Evolutionary conservation across 2,888 invertebrate genomes (phyloP), one percentile per base, ranked within the genome.

Genomic region (Tenthredo notha): DNA sequence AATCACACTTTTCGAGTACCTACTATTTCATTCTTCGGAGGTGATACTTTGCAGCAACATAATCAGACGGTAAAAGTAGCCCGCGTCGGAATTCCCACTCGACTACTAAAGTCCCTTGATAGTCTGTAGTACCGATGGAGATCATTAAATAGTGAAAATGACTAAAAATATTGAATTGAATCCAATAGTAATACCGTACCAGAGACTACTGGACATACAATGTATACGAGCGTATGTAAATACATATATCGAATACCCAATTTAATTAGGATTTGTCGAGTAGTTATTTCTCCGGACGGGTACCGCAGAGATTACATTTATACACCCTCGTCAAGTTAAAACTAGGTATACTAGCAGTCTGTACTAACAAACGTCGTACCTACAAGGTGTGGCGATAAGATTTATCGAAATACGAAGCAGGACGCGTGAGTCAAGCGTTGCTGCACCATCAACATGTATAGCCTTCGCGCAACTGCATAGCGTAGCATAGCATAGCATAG

Each of bases 381-480:
- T 74, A 74, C 40, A 77, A 77, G 77, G 54, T 77, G 54, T 54
- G 77, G 50, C 50, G 77, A 77, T 77, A 54, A 77, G 77, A 54
- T 77, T 50, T 77, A 50, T 77, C 77, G 77, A 50, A 77, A 43
- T 6, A 77, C 50, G 77, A 77, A 29, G 50, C 25, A 50, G 25
- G 29, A 33, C 50, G 77, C 47, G 29, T 33, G 29, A 37, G 77
- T n/a, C 29, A 33, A 50, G 54, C 29, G 33, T 65, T 65, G 65
- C 29, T 25, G 33, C 33, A 67, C 12, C 67, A 33, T 15, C 67
- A 67, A 33, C 67, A 7, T 12, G 33, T 33, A 33, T 33, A 33
- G 33, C 29, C 67, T 33, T 33, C 10, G 29, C 12, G 15, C 67
- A 67, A 72, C 74, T 21, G 43, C 10, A 74, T 4, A 47, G 40